A percentile compares a stretch with the other conserved stretches of the same genome.
Evolutionary conservation across 2,113 vertebrate species (phyloP).

Genomic region (Tragelaphus scriptus): DNA sequence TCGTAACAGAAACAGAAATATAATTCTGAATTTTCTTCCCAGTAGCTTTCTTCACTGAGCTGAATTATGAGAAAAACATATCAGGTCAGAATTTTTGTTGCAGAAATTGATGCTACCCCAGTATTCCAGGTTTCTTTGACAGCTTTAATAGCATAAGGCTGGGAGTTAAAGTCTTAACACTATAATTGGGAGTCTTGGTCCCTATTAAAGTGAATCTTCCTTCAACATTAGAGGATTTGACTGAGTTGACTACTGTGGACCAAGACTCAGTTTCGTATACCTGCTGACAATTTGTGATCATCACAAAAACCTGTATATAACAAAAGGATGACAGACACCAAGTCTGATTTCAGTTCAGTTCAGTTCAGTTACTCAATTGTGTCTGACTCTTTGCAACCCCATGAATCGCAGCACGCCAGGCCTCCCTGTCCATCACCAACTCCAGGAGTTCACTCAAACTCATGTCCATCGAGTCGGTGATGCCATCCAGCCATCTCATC

Average conservation of each 20-base stretch:
- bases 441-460: too few species aligned
- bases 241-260: background rate
- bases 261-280: background rate
- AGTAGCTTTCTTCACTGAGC: background rate
- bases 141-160: background rate
- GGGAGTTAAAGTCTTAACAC: background rate
- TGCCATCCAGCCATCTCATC: too few species aligned
- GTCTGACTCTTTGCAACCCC: accelerated
- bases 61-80: background rate
- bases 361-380: too few species aligned
- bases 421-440: too few species aligned
- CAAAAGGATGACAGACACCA: background rate
- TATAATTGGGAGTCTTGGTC: background rate
- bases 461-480: accelerated
- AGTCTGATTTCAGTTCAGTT: background rate
- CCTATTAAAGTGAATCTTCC: background rate
- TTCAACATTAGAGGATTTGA: background rate
- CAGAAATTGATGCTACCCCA: background rate
- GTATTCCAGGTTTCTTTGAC: background rate
- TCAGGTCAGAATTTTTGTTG: background rate
- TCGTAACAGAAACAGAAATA: background rate
- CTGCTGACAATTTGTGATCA: background rate
- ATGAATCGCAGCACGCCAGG: too few species aligned
- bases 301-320: background rate
- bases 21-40: background rate